Evolutionary conservation across 2,888 invertebrate species (phyloP), one percentile per base, ranked within the genome.

Genomic region (Caenorhabditis angaria): DNA sequence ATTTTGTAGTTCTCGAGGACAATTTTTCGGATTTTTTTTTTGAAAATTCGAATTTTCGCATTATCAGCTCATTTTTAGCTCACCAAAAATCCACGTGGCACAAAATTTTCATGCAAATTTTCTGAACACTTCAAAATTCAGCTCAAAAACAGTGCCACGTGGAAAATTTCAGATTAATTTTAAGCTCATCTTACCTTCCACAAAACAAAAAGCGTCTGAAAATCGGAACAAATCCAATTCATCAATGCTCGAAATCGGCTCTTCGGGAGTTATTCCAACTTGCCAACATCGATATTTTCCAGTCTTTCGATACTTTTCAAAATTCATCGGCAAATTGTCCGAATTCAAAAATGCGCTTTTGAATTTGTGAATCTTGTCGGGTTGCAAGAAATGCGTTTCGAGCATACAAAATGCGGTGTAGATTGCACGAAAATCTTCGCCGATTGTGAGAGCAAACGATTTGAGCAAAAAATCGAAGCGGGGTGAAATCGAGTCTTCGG

Each of bases 381-480:
- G 8, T 27, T 55, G 51, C 22, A 62, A 48, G 3, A 73, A n/a
- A n/a, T 60, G 57, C 53, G 59, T 65, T 32, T 73, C 72, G 4
- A 73, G 55, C 65, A 73, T 65, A 8, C 62, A 20, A 59, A 73
- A 73, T 1, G 72, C 72, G 0, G 65, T 55, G 29, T 68, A 73
- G 12, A 73, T 27, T 5, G 65, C 65, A 18, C 50, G 55, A 5
- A 58, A 20, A 6, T 73, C 61, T 50, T 73, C 72, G 2, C 72
- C 72, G 32, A 73, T 65, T 2, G 65, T 14, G 0, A 68, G 41
- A 0, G 72, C 35, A 0, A 68, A 41, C 0, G 63, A 41, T 24
- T 53, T 28, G 51, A 73, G 60, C 8, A 73, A 55, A 28, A 63
- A 62, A 22, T 32, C 12, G 32, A 73, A 73, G 0, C 68, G 62